These are phyloP conservation scores for Drosophila mimetica DNA, from an alignment of 2,888 invertebrate genomes.

Conservation along the genomic window DNA sequence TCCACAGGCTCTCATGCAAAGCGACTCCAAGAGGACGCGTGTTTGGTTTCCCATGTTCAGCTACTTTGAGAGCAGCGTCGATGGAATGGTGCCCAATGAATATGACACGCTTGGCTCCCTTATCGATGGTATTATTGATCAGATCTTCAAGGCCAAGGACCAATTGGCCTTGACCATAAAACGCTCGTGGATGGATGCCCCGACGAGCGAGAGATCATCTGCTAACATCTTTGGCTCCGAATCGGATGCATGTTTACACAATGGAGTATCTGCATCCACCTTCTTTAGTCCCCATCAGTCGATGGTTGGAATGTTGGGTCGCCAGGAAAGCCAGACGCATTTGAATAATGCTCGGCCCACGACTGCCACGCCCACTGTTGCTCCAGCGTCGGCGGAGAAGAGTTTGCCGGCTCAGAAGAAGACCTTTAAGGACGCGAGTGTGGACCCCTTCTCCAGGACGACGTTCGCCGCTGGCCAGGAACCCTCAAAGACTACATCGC, in stretches of 20 bases:
- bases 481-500: conserved; percentile 12
- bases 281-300: conserved; percentile 34
- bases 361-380: background rate
- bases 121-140: conserved; percentile 72
- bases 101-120: conserved; percentile 88
- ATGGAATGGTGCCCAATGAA: conserved; percentile 97
- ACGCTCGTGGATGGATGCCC: conserved; percentile 73
- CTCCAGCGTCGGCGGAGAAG: background rate
- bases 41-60: conserved; percentile 99
- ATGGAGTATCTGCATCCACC: conserved; percentile 4
- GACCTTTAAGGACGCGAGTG: conserved; percentile 34
- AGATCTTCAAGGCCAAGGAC: conserved; percentile 78
- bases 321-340: background rate
- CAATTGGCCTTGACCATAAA: conserved; percentile 73
- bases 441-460: conserved; percentile 36
- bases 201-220: conserved; percentile 46
- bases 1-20: conserved; percentile 83
- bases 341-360: background rate
- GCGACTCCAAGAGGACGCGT: conserved; percentile 89
- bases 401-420: conserved; percentile 16
- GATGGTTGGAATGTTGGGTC: conserved; percentile 9
- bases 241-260: conserved; percentile 16
- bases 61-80: conserved; percentile 96
- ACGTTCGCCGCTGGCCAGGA: conserved; percentile 5
- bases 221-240: conserved; percentile 31